A percentile compares a stretch with the other conserved stretches of the same genome.
These are phyloP conservation scores for Agrochola litura DNA, from an alignment of 2,888 invertebrate genomes.

Conservation along the genomic window DNA sequence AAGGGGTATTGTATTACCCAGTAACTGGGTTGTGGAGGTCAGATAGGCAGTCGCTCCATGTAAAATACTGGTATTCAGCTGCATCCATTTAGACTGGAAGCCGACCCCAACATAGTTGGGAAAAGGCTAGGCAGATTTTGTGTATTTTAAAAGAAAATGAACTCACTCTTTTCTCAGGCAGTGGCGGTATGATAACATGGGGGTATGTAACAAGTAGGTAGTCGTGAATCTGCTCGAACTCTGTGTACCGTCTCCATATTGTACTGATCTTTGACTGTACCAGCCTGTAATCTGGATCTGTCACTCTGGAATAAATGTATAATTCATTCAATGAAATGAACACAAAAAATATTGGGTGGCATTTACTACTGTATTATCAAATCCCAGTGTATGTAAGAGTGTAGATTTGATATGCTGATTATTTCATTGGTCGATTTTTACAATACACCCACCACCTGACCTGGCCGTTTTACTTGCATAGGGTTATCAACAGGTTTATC, in stretches of 20 bases:
- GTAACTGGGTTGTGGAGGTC: too few species aligned
- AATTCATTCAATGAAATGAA: neutral
- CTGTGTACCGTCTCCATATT: slow-evolving; percentile 95
- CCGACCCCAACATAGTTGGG: too few species aligned
- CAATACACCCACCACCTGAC: neutral
- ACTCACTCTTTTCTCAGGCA: slow-evolving; percentile 94
- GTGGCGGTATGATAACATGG: slow-evolving; percentile 94
- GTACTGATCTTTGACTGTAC: slow-evolving; percentile 92
- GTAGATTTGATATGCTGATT: too few species aligned
- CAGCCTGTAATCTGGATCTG: slow-evolving; percentile 91
- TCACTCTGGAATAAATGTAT: slow-evolving; percentile 89
- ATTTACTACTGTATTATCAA: neutral
- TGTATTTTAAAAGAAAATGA: neutral
- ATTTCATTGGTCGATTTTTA: neutral
- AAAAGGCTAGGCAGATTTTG: too few species aligned
- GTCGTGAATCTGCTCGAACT: slow-evolving; percentile 95
- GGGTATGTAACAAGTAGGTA: slow-evolving; percentile 95
- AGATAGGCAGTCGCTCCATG: too few species aligned
- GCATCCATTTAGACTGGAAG: too few species aligned
- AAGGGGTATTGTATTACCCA: too few species aligned
- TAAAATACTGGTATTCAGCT: too few species aligned
- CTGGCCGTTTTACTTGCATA: neutral
- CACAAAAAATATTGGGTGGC: neutral
- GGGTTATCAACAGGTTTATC: slow-evolving; percentile 12
- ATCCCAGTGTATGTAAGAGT: neutral